Conservation (phyloP, 2,888 invertebrate genomes). For the Itoplectis maculator region DNA sequence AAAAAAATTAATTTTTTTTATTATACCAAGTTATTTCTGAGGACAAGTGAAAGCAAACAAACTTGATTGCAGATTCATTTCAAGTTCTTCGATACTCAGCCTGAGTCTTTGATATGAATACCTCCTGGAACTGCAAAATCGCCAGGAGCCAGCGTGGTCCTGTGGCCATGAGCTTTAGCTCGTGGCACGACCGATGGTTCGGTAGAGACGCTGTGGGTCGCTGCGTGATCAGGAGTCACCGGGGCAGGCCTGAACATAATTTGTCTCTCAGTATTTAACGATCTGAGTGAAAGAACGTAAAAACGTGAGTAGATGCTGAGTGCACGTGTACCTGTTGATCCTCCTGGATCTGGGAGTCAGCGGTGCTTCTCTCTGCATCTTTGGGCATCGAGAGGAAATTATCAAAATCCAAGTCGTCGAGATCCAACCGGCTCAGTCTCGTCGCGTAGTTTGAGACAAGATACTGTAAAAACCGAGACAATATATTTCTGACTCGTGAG, state of each 20-base stretch:
- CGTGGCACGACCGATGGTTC: constrained; percentile 4
- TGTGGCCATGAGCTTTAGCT: constrained; percentile 47
- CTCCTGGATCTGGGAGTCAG: constrained; percentile 61
- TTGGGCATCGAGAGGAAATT: constrained; percentile 11
- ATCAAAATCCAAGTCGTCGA: neutral
- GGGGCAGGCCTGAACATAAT: constrained; percentile 16
- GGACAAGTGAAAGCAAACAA: too few relatives aligned
- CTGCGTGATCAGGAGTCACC: constrained; percentile 16
- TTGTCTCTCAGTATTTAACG: neutral
- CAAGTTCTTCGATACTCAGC: neutral
- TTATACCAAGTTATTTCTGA: too few relatives aligned
- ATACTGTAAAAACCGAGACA: too few relatives aligned
- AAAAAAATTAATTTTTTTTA: constrained; percentile 5
- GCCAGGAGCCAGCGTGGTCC: constrained; percentile 66
- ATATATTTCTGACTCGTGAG: too few relatives aligned
- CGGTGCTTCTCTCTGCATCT: constrained; percentile 69
- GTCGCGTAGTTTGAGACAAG: too few relatives aligned
- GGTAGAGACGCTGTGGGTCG: neutral
- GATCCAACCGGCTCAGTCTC: too few relatives aligned
- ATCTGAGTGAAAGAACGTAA: neutral
- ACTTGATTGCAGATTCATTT: too few relatives aligned
- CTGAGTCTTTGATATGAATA: neutral
- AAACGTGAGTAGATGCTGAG: neutral
- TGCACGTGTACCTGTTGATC: constrained; percentile 60
- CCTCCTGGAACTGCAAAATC: constrained; percentile 63